These are phyloP conservation scores for Montipora capricornis DNA, from an alignment of 64 coral and sea anemone species.

Conservation along the genomic window DNA sequence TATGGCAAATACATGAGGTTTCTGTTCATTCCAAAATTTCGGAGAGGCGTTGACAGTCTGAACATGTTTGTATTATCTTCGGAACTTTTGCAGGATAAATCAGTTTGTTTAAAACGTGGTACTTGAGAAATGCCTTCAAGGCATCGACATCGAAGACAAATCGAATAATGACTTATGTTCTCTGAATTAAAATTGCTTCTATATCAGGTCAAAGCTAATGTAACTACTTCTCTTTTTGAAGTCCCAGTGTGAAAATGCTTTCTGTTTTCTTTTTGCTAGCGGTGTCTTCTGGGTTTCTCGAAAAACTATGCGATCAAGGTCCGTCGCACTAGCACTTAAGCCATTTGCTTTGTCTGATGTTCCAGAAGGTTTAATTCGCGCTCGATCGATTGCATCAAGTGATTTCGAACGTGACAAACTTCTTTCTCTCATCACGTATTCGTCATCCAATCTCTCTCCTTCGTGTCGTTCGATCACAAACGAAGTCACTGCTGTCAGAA, in stretches of 20 bases:
- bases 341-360: conserved; percentile 46
- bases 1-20: too few relatives aligned
- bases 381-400: conserved; percentile 64
- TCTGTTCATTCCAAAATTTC: too few relatives aligned
- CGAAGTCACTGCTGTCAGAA: conserved; percentile 89
- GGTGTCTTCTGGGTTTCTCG: conserved; percentile 43
- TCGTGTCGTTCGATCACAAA: conserved; percentile 79
- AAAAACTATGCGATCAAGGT: conserved; percentile 63
- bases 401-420: conserved; percentile 77
- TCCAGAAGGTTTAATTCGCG: conserved; percentile 12
- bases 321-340: conserved; percentile 76
- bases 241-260: conserved; percentile 89
- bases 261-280: conserved; percentile 86
- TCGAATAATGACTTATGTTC: not conserved
- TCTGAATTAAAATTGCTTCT: not conserved
- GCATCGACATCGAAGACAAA: not conserved
- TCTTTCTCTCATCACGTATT: not conserved
- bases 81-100: not conserved
- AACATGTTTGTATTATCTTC: too few relatives aligned
- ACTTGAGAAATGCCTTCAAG: not conserved
- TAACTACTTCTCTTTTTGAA: conserved; percentile 92
- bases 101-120: not conserved
- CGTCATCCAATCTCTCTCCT: conserved; percentile 50
- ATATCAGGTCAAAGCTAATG: conserved; percentile 83
- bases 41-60: too few relatives aligned